Evolutionary conservation across 2,888 invertebrate species (phyloP).

Genomic region (Formica aserva): DNA sequence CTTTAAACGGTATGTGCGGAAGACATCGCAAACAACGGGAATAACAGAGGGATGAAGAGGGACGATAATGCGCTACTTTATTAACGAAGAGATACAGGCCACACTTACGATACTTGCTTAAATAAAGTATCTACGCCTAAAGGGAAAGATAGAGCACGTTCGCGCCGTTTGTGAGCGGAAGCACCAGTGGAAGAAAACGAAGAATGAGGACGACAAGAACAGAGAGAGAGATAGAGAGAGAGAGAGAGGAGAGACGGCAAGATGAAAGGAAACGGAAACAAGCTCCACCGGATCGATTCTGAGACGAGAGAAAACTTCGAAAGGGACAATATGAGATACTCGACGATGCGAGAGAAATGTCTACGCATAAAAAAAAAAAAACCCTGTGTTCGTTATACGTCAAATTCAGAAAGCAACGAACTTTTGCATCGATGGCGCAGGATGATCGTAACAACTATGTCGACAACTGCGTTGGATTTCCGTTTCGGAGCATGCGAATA

Average conservation of each 20-base stretch:
- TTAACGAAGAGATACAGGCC: constrained; percentile 60
- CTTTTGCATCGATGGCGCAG: constrained; percentile 1
- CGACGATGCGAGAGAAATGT: constrained; percentile 33
- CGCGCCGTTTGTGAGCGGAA: constrained; percentile 7
- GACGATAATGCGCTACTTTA: constrained; percentile 67
- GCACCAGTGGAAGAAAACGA: constrained; percentile 15
- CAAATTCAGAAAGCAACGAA: not conserved
- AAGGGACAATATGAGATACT: not conserved
- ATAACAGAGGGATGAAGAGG: not conserved
- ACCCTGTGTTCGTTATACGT: not conserved
- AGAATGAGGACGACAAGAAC: constrained; percentile 38
- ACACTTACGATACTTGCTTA: constrained; percentile 52
- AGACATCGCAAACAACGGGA: not conserved
- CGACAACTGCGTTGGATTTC: not conserved
- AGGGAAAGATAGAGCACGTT: constrained; percentile 49
- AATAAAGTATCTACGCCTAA: constrained; percentile 59
- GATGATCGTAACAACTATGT: not conserved
- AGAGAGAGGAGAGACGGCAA: not conserved
- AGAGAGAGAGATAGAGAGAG: constrained; percentile 42
- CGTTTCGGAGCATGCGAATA: constrained; percentile 55
- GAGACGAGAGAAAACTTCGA: not conserved
- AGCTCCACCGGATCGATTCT: not conserved
- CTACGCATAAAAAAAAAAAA: not conserved
- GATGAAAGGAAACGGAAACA: not conserved
- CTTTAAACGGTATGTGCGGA: not conserved